Conservation (phyloP, 2,113 vertebrate species). For the Daphoenositta chrysoptera region DNA sequence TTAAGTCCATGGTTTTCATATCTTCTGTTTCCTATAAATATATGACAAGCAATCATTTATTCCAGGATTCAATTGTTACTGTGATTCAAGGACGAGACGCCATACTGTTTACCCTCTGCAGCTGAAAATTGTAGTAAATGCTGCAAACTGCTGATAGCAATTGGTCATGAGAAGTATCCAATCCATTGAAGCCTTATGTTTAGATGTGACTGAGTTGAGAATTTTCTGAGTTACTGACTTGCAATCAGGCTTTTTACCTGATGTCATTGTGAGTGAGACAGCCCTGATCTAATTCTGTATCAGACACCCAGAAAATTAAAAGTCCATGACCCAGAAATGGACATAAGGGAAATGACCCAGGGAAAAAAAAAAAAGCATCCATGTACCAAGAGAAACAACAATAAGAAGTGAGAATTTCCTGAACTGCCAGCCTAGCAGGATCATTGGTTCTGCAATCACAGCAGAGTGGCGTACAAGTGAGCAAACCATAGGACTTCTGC, state of each 20-base stretch:
- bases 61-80: background rate
- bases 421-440: background rate
- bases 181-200: background rate
- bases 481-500: background rate
- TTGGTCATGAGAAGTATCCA: background rate
- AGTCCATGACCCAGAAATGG: background rate
- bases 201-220: background rate
- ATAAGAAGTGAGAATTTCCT: background rate
- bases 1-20: background rate
- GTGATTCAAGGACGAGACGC: background rate
- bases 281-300: background rate
- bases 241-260: background rate
- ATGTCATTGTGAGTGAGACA: background rate
- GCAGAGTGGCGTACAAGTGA: background rate
- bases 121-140: background rate
- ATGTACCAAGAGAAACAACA: background rate
- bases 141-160: background rate
- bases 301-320: background rate
- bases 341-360: background rate
- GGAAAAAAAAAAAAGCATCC: background rate
- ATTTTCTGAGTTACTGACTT: background rate
- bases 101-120: background rate
- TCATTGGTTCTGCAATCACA: background rate
- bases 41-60: background rate
- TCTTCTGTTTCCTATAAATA: background rate